Evolutionary conservation across 2,888 invertebrate species (phyloP), one percentile per base, ranked within the genome.

Genomic region (Orthosia cruda): DNA sequence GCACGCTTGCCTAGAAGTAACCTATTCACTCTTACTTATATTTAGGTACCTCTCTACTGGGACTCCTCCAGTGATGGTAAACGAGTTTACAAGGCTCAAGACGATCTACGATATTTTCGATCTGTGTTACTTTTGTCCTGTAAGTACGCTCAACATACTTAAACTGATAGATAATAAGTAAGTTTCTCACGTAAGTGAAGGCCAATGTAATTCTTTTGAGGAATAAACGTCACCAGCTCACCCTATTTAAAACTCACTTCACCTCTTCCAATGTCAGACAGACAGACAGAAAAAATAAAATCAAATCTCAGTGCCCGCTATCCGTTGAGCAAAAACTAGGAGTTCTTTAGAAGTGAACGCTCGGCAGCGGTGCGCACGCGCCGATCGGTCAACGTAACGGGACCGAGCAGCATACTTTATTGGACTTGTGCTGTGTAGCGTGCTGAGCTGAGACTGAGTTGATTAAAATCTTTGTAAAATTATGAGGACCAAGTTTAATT

Each of bases 351-450:
- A 66, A 65, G 80, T 80, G 83, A 80, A 81, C 81, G 81, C 68
- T 81, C 84, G 84, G 55, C 84, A 50, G 74, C 61, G 67, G 54
- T 47, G 55, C 65, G 74, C 84, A 58, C 84, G 81, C 65, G 84
- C 54, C 49, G 63, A 54, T 65, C 80, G 80, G 81, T 81, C 81
- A 81, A 81, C 81, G 49, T 81, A 81, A 81, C 81, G 81, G 81
- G 52, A 84, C 45, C 23, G 54, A 15, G 68, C 65, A 80, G 75
- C 58, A 84, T 69, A 81, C 65, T 81, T 81, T 81, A 81, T 81
- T 80, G 61, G 65, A 54, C 26, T 23, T 20, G 26, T 40, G 65
- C 71, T 71, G 54, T n/a, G n/a, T 58, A 32, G 23, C 47, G 74
- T 32, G 65, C 12, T 73, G 58, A 61, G n/a, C 20, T 57, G 61